phyloP scores from a whole-genome alignment of 2,888 invertebrate species.

The Coleophora deauratella region DNA sequence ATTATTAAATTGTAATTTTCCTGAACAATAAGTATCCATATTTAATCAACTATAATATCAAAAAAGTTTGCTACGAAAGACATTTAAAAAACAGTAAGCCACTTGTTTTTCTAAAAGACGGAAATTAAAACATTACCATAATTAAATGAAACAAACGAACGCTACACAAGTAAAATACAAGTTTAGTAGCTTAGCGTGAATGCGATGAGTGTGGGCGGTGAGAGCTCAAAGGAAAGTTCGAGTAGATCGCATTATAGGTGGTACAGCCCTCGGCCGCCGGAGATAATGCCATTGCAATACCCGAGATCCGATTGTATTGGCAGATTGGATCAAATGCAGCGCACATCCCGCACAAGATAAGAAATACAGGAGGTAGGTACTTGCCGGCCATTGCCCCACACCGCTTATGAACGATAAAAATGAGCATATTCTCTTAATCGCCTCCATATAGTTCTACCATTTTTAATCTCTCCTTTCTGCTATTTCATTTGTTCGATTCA shows the following conservation, averaged over 20 bases:
- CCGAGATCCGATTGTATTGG: conserved; percentile 71
- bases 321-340: conserved; percentile 75
- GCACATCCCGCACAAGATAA: conserved; percentile 69
- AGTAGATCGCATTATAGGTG: conserved; percentile 58
- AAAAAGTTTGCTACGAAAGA: too few species aligned
- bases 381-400: conserved; percentile 33
- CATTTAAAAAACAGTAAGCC: too few species aligned
- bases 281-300: conserved; percentile 72
- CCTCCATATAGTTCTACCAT: conserved; percentile 30
- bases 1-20: too few species aligned
- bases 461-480: conserved; percentile 33
- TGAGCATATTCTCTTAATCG: conserved; percentile 38
- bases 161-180: too few species aligned
- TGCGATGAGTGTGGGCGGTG: too few species aligned
- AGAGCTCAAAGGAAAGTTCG: conserved; percentile 39
- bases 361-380: conserved; percentile 55
- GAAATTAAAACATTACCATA: too few species aligned
- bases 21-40: too few species aligned
- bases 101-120: too few species aligned
- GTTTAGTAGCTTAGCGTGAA: too few species aligned
- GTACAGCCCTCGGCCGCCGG: conserved; percentile 42
- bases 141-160: too few species aligned
- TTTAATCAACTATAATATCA: too few species aligned
- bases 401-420: conserved; percentile 31
- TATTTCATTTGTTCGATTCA: conserved; percentile 28